Evolutionary conservation across 2,113 vertebrate species (phyloP), one percentile per base, ranked within the genome.

Genomic region (Oxyura jamaicensis): DNA sequence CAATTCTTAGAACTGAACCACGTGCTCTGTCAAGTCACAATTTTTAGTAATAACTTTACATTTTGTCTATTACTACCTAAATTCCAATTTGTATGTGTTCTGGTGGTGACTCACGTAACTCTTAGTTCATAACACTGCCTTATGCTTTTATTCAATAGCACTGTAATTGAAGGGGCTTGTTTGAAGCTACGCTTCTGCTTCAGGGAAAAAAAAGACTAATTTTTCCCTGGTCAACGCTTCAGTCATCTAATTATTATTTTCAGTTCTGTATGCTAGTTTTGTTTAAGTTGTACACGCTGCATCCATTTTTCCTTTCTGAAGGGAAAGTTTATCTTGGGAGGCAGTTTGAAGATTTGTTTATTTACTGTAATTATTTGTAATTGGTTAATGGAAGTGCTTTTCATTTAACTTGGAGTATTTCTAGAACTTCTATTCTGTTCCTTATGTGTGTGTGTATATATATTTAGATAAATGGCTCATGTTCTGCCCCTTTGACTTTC

Each of bases 161-260:
- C 10, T 93, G 44, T 46, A 22, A 31, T 4, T 3, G 14, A 46
- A 68, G 60, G 21, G 41, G 4, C 33, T 14, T 81, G 82, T 31
- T 83, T 65, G 52, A 84, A 53, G 28, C 22, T 60, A 26, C 18
- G 13, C 26, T 84, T 88, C 16, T 11, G 31, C 23, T 39, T 55
- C 17, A 8, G 18, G 1, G 31, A 86, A 83, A 80, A 36, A 35
- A 22, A 14, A 81, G 35, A 21, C 72, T 96, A 83, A 60, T 58
- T 95, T 97, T 86, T 91, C 88, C 89, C 97, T 97, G 95, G 95
- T 97, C 96, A 97, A 95, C 94, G 95, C 88, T 96, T 97, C 84
- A 95, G 91, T 97, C 26, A 81, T 23, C n/a, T 91, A 41, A 59
- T 83, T 58, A 50, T 59, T 28, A 44, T 87, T 89, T 86, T 81